Percentiles rank a stretch among this genome's conserved stretches.
These are phyloP conservation scores for Polymixis lichenea DNA, from an alignment of 2,888 invertebrate genomes.

Conservation along the genomic window DNA sequence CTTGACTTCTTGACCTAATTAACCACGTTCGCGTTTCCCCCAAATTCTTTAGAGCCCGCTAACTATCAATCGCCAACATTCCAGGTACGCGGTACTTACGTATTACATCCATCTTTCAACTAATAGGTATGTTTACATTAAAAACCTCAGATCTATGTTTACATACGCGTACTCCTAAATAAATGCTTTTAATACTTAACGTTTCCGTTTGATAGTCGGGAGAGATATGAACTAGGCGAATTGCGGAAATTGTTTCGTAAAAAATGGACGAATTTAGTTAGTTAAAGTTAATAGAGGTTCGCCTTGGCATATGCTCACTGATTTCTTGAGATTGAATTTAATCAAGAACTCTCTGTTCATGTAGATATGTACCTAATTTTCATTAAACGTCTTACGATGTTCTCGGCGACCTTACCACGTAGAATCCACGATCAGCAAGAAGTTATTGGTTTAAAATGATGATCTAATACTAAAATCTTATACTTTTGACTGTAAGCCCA, in stretches of 20 bases:
- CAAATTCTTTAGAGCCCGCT: slow-evolving; percentile 31
- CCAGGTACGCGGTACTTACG: slow-evolving; percentile 30
- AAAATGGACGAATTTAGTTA: not conserved
- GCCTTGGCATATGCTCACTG: not conserved
- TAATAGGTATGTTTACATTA: slow-evolving; percentile 52
- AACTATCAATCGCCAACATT: slow-evolving; percentile 54
- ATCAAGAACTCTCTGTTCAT: not conserved
- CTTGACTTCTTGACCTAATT: slow-evolving; percentile 70
- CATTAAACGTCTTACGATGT: not conserved
- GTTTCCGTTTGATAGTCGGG: slow-evolving; percentile 27
- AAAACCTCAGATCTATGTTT: slow-evolving; percentile 49
- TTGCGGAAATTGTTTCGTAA: not conserved
- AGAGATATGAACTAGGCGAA: not conserved
- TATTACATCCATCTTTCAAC: slow-evolving; percentile 32
- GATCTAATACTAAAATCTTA: not conserved
- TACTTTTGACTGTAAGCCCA: too few relatives aligned
- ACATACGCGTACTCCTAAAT: slow-evolving; percentile 32
- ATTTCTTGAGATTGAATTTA: not conserved
- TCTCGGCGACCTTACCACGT: not conserved
- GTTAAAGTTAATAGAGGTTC: not conserved
- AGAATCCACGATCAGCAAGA: not conserved
- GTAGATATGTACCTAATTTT: not conserved
- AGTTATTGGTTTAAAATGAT: too few relatives aligned
- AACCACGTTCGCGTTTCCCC: slow-evolving; percentile 14
- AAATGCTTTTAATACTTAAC: slow-evolving; percentile 26